phyloP scores from a whole-genome alignment of 1,140 invertebrate genomes.

The Brachionus rubens region DNA sequence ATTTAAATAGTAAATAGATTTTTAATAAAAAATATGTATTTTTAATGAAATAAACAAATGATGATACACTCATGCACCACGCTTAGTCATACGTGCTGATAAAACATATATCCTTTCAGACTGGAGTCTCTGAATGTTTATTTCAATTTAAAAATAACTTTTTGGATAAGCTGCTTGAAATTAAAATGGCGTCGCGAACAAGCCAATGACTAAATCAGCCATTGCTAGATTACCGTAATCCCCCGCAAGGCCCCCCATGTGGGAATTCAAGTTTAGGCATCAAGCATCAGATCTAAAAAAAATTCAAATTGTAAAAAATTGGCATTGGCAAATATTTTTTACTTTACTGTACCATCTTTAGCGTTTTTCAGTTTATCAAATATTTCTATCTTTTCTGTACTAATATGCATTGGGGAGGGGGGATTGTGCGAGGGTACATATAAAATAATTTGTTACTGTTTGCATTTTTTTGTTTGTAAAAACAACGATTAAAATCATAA shows the following conservation, averaged over 20 bases:
- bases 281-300: too few relatives aligned
- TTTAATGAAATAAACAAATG: not conserved
- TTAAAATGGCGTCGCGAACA: conserved; percentile 69
- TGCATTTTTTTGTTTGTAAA: conserved; percentile 67
- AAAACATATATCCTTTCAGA: not conserved
- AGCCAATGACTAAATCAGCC: conserved; percentile 73
- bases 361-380: too few relatives aligned
- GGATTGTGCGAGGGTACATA: too few relatives aligned
- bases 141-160: too few relatives aligned
- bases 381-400: too few relatives aligned
- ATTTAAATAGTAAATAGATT: not conserved
- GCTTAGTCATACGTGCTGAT: conserved; percentile 21
- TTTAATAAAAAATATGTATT: too few relatives aligned
- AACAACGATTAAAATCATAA: conserved; percentile 76
- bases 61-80: conserved; percentile 36
- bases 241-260: too few relatives aligned
- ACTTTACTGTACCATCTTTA: too few relatives aligned
- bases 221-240: conserved; percentile 73
- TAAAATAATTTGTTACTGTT: conserved; percentile 77
- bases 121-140: conserved; percentile 18
- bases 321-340: too few relatives aligned
- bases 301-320: too few relatives aligned
- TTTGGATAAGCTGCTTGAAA: conserved; percentile 77
- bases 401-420: too few relatives aligned
- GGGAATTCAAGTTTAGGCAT: too few relatives aligned